Evolutionary conservation across 2,113 vertebrate species (phyloP).

Genomic region (Limanda limanda): DNA sequence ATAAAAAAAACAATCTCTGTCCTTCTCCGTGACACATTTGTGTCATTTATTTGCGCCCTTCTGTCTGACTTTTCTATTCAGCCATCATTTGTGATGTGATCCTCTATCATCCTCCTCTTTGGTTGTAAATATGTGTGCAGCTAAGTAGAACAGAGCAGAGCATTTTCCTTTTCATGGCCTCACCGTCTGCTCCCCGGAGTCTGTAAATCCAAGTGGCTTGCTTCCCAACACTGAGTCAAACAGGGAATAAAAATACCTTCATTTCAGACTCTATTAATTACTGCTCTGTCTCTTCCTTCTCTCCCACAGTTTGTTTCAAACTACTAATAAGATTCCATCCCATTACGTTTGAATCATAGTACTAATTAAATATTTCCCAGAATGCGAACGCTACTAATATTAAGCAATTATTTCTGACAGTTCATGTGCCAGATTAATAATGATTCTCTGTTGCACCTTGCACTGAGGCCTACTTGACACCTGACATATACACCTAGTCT

Average conservation of each 20-base stretch:
- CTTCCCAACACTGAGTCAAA: conserved; percentile 53
- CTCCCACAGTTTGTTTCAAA: conserved; percentile 51
- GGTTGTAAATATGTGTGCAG: conserved; percentile 52
- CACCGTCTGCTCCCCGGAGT: conserved; percentile 34
- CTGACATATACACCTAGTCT: conserved; percentile 58
- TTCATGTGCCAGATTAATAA: conserved; percentile 49
- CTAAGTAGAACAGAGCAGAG: conserved; percentile 43
- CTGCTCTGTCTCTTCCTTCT: conserved; percentile 36
- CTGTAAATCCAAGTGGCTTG: conserved; percentile 57
- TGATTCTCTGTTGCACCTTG: conserved; percentile 41
- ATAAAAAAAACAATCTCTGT: conserved; percentile 8
- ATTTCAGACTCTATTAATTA: conserved; percentile 63
- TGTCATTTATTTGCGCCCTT: conserved; percentile 16
- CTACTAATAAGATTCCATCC: conserved; percentile 62
- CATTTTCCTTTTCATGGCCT: conserved; percentile 40
- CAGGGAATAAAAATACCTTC: conserved; percentile 68
- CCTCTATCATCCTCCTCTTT: conserved; percentile 40
- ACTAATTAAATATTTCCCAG: conserved; percentile 65
- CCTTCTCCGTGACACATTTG: conserved; percentile 21
- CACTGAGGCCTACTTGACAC: conserved; percentile 23
- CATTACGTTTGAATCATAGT: conserved; percentile 59
- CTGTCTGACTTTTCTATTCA: conserved; percentile 40
- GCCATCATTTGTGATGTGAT: conserved; percentile 48
- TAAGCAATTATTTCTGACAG: conserved; percentile 53
- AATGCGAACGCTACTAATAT: conserved; percentile 59